Percentiles rank a stretch among this genome's conserved stretches.
phyloP scores from a whole-genome alignment of 2,113 vertebrate species.

The Nicator chloris region DNA sequence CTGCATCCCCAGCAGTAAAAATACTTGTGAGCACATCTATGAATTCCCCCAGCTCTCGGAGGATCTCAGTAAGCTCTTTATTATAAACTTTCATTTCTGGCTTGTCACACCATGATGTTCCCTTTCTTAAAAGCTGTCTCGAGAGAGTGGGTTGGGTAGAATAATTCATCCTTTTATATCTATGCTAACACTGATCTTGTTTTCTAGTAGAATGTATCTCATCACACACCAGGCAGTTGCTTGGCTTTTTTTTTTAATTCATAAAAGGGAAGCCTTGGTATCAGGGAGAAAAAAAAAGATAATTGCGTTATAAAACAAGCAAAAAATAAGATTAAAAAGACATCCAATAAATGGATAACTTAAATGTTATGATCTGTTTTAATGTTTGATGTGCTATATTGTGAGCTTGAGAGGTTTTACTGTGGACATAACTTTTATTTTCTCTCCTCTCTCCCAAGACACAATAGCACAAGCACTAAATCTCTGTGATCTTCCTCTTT shows the following conservation, averaged over 20 bases:
- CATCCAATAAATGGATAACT: background rate
- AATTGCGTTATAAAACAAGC: background rate
- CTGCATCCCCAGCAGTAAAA: conserved; percentile 99
- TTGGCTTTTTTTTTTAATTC: background rate
- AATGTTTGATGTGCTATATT: background rate
- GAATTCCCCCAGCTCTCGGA: conserved; percentile 96
- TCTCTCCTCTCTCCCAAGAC: background rate
- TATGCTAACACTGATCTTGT: background rate
- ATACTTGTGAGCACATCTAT: conserved; percentile 98
- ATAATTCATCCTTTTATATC: background rate
- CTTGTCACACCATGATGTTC: background rate
- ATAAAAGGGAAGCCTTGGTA: background rate
- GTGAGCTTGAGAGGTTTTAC: background rate
- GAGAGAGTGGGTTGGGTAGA: background rate
- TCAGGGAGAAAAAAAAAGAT: background rate
- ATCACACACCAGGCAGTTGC: background rate
- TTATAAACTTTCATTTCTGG: background rate
- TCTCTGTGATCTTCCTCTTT: background rate
- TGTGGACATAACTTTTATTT: background rate
- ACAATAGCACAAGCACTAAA: background rate
- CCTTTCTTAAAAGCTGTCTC: background rate
- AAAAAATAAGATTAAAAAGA: background rate
- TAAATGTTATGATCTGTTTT: background rate
- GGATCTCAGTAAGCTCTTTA: conserved; percentile 86
- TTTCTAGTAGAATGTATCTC: background rate